phyloP scores from a whole-genome alignment of 2,113 vertebrate genomes.

The Corythornis cristatus region DNA sequence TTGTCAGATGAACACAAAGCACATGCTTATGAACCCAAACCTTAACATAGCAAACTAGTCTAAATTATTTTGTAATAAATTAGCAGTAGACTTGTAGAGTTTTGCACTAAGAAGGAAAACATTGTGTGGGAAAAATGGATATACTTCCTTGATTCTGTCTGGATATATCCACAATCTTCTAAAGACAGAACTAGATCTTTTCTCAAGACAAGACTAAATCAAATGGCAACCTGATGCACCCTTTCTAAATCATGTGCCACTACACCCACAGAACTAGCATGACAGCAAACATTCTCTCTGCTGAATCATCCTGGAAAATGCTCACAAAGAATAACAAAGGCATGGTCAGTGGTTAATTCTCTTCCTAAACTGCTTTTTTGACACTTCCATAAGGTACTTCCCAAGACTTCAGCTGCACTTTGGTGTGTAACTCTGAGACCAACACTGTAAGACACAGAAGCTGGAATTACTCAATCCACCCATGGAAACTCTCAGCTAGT shows the following conservation, averaged over 20 bases:
- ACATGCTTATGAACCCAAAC: neutral
- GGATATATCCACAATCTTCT: neutral
- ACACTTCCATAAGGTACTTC: neutral
- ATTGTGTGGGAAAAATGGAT: neutral
- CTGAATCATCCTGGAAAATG: neutral
- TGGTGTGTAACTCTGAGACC: neutral
- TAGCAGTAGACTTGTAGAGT: neutral
- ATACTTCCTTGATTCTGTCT: neutral
- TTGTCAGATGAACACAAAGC: neutral
- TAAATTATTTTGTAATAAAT: neutral
- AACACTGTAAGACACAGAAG: accelerated
- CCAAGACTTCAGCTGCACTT: neutral
- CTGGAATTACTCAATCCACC: neutral
- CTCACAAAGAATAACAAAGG: neutral
- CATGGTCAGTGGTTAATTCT: neutral
- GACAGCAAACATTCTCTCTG: neutral
- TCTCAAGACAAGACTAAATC: neutral
- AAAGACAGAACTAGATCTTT: neutral
- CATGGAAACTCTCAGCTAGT: neutral
- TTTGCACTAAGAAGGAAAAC: neutral
- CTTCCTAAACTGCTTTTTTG: neutral
- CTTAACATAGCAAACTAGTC: neutral
- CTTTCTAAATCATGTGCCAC: neutral
- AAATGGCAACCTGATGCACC: neutral
- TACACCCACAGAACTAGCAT: neutral